Evolutionary conservation across 2,113 vertebrate genomes (phyloP).

Genomic region (Choloepus hoffmanni): DNA sequence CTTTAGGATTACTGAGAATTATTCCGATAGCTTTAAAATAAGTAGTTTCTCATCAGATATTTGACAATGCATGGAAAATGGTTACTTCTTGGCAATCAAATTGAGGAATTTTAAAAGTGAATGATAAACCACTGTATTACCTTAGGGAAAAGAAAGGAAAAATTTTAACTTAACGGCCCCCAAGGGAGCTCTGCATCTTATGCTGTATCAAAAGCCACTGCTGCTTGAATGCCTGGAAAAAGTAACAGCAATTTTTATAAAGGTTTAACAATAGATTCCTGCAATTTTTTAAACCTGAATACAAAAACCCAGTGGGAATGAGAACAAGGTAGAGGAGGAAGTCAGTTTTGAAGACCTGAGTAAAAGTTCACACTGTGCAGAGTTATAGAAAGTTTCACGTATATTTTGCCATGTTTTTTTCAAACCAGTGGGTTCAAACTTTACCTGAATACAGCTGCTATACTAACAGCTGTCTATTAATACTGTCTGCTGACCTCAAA

Average conservation of each 20-base stretch:
- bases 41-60: constrained; percentile 38
- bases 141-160: constrained; percentile 54
- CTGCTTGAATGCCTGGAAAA: constrained; percentile 63
- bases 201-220: constrained; percentile 60
- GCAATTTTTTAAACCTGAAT: constrained; percentile 51
- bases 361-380: constrained; percentile 61
- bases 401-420: constrained; percentile 32
- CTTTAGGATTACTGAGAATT: constrained; percentile 54
- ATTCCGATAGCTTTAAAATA: constrained; percentile 31
- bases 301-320: constrained; percentile 58
- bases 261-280: constrained; percentile 59
- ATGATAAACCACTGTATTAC: constrained; percentile 60
- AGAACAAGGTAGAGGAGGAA: constrained; percentile 48
- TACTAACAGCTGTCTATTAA: constrained; percentile 45
- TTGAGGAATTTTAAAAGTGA: constrained; percentile 66
- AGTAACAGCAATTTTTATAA: constrained; percentile 43
- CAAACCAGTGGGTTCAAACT: constrained; percentile 51
- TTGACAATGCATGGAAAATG: constrained; percentile 56
- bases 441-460: constrained; percentile 51
- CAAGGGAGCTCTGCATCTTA: constrained; percentile 43
- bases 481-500: constrained; percentile 70
- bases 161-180: constrained; percentile 49
- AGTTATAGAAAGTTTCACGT: constrained; percentile 74
- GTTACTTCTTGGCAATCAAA: constrained; percentile 50
- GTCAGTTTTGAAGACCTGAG: constrained; percentile 67